Evolutionary conservation across 2,797 vertebrate species (phyloP).

Genomic region (Catamblyrhynchus diadema): DNA sequence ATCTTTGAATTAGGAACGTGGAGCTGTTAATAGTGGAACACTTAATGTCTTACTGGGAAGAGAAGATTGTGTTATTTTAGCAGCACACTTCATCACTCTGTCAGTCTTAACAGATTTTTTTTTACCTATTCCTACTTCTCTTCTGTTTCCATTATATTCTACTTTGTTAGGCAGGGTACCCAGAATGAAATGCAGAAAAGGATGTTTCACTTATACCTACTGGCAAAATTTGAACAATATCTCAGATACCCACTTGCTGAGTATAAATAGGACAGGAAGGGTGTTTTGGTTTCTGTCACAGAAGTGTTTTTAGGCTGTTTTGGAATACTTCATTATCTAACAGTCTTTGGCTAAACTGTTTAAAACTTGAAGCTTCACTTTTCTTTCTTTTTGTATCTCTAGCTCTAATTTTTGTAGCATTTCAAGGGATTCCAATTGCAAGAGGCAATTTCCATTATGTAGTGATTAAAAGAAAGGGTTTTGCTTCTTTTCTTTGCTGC

Average conservation of each 20-base stretch:
- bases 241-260: slow-evolving; percentile 29
- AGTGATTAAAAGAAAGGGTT: not conserved
- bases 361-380: not conserved
- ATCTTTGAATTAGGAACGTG: not conserved
- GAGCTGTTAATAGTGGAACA: not conserved
- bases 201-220: slow-evolving; percentile 4
- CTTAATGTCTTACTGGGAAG: not conserved
- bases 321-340: slow-evolving; percentile 36
- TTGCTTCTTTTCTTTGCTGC: not conserved
- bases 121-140: not conserved
- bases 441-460: not conserved
- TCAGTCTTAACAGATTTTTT: not conserved
- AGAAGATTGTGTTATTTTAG: not conserved
- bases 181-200: slow-evolving; percentile 4
- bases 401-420: not conserved
- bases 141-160: slow-evolving; percentile 7
- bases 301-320: slow-evolving; percentile 33
- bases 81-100: not conserved
- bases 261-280: slow-evolving; percentile 44
- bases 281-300: slow-evolving; percentile 31
- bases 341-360: not conserved
- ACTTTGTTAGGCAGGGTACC: not conserved
- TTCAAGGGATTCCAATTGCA: not conserved
- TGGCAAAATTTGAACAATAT: slow-evolving; percentile 37
- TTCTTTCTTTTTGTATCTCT: not conserved